phyloP scores from a whole-genome alignment of 2,888 invertebrate species.

The Clistopyga incitator region DNA sequence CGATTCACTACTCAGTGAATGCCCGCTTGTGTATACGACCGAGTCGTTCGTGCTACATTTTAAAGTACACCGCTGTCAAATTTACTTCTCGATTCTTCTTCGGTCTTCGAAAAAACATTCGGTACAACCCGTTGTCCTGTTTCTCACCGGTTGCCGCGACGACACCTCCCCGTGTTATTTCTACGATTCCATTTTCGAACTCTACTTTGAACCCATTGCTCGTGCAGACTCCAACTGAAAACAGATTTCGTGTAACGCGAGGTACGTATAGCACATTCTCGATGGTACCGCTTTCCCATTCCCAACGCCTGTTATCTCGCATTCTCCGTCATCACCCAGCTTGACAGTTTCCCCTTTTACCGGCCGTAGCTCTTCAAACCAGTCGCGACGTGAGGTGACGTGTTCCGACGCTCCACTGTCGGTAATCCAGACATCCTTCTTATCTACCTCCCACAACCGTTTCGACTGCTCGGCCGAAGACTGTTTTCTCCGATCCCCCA shows the following conservation, averaged over 20 bases:
- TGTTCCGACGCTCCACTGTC: conserved; percentile 64
- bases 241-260: conserved; percentile 65
- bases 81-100: conserved; percentile 61
- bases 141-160: conserved; percentile 48
- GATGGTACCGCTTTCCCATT: conserved; percentile 63
- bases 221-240: conserved; percentile 64
- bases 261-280: conserved; percentile 70
- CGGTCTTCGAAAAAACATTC: conserved; percentile 63
- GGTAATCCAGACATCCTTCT: too few species aligned
- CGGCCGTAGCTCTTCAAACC: conserved; percentile 63
- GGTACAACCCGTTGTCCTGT: conserved; percentile 65
- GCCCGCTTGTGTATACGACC: conserved; percentile 59
- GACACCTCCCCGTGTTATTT: too few species aligned
- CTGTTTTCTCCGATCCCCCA: too few species aligned
- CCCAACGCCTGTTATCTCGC: conserved; percentile 66
- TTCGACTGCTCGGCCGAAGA: too few species aligned
- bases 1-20: conserved; percentile 39
- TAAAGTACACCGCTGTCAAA: conserved; percentile 52
- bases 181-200: conserved; percentile 32
- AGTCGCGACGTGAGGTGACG: conserved; percentile 67
- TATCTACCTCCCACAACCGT: too few species aligned
- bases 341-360: conserved; percentile 45
- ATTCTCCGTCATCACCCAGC: conserved; percentile 66
- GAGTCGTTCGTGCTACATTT: conserved; percentile 62
- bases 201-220: conserved; percentile 41